Base-by-base conservation (phyloP, 2,888 invertebrate species). In the Ochropleura plecta region DNA sequence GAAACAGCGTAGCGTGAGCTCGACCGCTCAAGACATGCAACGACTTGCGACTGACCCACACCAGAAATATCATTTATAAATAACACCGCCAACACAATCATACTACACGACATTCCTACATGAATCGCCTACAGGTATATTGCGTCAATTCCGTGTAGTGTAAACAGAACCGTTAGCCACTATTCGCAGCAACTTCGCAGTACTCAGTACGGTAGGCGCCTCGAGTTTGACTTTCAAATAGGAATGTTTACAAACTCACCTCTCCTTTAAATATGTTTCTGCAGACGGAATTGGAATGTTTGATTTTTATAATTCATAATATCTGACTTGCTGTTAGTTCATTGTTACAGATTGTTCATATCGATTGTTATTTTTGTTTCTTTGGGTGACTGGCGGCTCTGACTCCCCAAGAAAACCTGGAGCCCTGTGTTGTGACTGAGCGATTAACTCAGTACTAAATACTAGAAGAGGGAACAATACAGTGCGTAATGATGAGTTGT, bases 21-120 rank as follows among this genome's bases (percentile, higher is more conserved):
- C 74, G 51, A 30, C 75, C 68, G 30, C 86, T 72, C 79, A 67
- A 64, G 64, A 51, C 49, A 51, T 73, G 66, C 68, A 60, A 49
- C 70, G 51, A 75, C 78, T 77, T 60, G 60, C 70, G 70, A 78
- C 82, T 78, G 70, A 70, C 55, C 74, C 70, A 53, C 60, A 59
- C 69, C 76, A 84, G 63, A 77, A 70, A 79, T 67, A 85, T 82
- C 76, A 87, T 89, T 87, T 88, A 86, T 86, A 90, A 86, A 85
- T 82, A 71, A 82, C 79, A 82, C 78, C 79, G 75, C 80, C 78
- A 76, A 78, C 73, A 84, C 83, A 67, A 81, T 76, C 60, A 59
- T 68, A 73, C 66, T 55, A 76, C 64, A 76, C 64, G 72, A 68
- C 72, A 76, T 81, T 76, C 79, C 66, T 62, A 75, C 53, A 74